These are phyloP conservation scores for Ophioninae sp. DNA, from an alignment of 2,888 invertebrate species.

Conservation along the genomic window DNA sequence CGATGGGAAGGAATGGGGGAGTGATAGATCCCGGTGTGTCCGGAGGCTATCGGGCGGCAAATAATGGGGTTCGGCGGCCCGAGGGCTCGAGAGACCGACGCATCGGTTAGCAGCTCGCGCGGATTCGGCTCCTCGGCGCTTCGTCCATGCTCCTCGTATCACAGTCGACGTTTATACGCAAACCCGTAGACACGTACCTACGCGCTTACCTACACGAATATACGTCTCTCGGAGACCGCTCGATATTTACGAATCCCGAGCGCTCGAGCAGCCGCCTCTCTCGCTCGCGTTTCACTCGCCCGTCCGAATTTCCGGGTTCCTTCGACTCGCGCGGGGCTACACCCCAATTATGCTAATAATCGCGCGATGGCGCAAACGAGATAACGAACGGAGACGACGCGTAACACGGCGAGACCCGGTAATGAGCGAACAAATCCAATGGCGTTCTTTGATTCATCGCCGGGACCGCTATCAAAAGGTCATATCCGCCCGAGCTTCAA, in stretches of 20 bases:
- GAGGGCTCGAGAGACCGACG: slow-evolving; percentile 71
- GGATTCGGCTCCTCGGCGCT: slow-evolving; percentile 59
- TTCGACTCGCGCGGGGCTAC: slow-evolving; percentile 43
- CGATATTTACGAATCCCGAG: slow-evolving; percentile 65
- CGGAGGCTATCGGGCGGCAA: slow-evolving; percentile 72
- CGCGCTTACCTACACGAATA: slow-evolving; percentile 10
- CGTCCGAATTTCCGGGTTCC: slow-evolving; percentile 18
- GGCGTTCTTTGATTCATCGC: background rate
- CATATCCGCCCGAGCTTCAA: background rate
- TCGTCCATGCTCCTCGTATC: slow-evolving; percentile 65
- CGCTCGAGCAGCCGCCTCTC: slow-evolving; percentile 20
- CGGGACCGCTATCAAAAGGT: background rate
- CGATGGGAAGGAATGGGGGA: slow-evolving; percentile 22
- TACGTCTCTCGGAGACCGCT: slow-evolving; percentile 45
- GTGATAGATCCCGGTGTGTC: slow-evolving; percentile 66
- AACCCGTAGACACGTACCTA: background rate
- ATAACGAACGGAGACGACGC: background rate
- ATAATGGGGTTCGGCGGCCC: slow-evolving; percentile 73
- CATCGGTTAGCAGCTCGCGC: slow-evolving; percentile 71
- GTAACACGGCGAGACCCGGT: background rate
- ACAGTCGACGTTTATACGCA: slow-evolving; percentile 33
- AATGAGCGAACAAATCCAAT: slow-evolving; percentile 30
- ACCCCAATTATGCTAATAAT: slow-evolving; percentile 73
- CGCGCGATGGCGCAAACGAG: slow-evolving; percentile 54
- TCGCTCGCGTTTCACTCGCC: slow-evolving; percentile 34